Conservation (phyloP, 2,888 invertebrate species). For the Heteropelma amictum region DNA sequence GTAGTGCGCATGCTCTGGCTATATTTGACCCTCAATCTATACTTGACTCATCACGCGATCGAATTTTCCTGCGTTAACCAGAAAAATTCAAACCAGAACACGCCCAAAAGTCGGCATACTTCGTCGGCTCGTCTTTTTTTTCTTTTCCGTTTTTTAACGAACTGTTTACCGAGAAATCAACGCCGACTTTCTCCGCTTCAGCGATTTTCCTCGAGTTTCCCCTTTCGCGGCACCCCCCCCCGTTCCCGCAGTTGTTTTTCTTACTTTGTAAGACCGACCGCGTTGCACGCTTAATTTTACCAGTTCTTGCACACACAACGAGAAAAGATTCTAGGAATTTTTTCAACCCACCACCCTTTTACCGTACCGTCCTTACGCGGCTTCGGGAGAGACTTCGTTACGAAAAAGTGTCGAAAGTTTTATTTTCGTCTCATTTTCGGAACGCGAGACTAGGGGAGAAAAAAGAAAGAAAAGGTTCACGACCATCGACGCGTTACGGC, state of each 20-base stretch:
- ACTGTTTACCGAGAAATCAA: constrained; percentile 46
- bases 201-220: constrained; percentile 17
- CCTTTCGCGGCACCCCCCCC: neutral
- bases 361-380: neutral
- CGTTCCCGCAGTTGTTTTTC: constrained; percentile 5
- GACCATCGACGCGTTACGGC: no score
- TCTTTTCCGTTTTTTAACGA: constrained; percentile 35
- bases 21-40: no score
- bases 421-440: no score
- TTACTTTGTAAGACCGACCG: constrained; percentile 42
- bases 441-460: no score
- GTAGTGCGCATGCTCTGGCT: no score
- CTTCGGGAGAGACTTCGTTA: no score
- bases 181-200: constrained; percentile 47
- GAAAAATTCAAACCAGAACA: neutral
- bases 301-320: constrained; percentile 39
- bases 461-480: no score
- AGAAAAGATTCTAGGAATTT: constrained; percentile 50
- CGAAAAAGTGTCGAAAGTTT: no score
- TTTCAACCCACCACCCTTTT: neutral
- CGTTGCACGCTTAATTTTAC: constrained; percentile 46
- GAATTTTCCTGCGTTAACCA: no score
- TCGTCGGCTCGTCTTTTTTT: constrained; percentile 23
- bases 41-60: no score
- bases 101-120: constrained; percentile 5